Percentiles rank a stretch among this genome's conserved stretches.
Evolutionary conservation across 2,797 vertebrate species (phyloP).

Genomic region (Alfaro cultratus): DNA sequence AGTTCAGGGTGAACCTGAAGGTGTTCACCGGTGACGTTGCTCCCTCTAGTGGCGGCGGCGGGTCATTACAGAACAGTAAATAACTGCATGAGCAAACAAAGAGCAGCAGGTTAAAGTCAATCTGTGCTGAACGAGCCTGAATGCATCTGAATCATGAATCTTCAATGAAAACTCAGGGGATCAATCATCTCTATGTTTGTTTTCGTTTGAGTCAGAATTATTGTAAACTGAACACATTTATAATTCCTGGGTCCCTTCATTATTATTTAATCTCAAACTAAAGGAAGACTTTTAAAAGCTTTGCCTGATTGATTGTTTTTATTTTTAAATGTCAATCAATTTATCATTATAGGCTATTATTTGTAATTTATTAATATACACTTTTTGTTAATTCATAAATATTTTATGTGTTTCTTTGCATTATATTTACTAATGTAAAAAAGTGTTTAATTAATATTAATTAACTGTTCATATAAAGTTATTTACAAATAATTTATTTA

Average conservation of each 20-base stretch:
- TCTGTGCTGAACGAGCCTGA: not conserved
- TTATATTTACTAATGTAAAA: too few species aligned
- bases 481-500: too few species aligned
- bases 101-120: not conserved
- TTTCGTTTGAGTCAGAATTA: not conserved
- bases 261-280: not conserved
- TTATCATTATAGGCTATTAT: too few species aligned
- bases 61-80: not conserved
- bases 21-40: not conserved
- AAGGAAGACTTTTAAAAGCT: not conserved
- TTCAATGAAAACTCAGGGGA: not conserved
- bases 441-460: too few species aligned
- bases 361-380: too few species aligned
- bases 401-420: not conserved
- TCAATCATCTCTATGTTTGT: not conserved
- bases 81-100: not conserved
- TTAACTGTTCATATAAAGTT: too few species aligned
- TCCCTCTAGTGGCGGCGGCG: not conserved
- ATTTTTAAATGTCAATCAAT: not conserved
- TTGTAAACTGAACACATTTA: not conserved
- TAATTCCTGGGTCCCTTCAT: not conserved
- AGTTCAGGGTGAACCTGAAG: not conserved
- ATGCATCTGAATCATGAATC: not conserved
- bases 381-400: not conserved
- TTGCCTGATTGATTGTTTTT: not conserved